phyloP scores from a whole-genome alignment of 1,140 invertebrate genomes.

The Calliopsis andreniformis region DNA sequence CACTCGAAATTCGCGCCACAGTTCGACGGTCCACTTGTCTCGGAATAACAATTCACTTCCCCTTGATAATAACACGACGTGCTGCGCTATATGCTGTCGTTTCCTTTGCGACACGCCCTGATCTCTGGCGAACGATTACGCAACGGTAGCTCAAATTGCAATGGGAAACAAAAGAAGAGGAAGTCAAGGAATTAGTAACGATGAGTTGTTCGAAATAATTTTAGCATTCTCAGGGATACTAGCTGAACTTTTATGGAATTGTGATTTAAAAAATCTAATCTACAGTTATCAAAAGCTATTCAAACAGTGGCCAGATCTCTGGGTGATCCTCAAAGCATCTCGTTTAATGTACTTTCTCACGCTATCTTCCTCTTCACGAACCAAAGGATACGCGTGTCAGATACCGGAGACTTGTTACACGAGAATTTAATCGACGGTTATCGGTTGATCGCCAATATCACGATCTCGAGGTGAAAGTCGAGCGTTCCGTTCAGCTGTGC shows the following conservation, averaged over 20 bases:
- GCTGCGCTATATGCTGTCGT: not conserved
- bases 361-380: not conserved
- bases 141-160: too few species aligned
- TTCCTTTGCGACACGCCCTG: not conserved
- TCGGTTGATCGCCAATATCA: not conserved
- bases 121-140: not conserved
- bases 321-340: not conserved
- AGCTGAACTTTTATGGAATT: too few species aligned
- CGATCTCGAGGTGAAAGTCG: conserved; percentile 6
- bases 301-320: too few species aligned
- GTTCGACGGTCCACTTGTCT: not conserved
- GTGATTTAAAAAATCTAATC: too few species aligned
- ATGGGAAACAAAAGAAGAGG: not conserved
- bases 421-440: conserved; percentile 16
- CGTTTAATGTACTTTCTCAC: not conserved
- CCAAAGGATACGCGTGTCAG: not conserved
- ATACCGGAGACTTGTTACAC: not conserved
- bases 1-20: conserved; percentile 22
- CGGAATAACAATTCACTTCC: conserved; percentile 21
- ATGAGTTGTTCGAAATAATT: too few species aligned
- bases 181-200: not conserved
- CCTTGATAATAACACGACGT: conserved; percentile 13
- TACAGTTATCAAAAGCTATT: too few species aligned
- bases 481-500: not conserved
- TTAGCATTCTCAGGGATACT: too few species aligned